Percentiles rank a stretch among this genome's conserved stretches.
Evolutionary conservation across 2,113 vertebrate genomes (phyloP).

Genomic region (Mungos mungo): DNA sequence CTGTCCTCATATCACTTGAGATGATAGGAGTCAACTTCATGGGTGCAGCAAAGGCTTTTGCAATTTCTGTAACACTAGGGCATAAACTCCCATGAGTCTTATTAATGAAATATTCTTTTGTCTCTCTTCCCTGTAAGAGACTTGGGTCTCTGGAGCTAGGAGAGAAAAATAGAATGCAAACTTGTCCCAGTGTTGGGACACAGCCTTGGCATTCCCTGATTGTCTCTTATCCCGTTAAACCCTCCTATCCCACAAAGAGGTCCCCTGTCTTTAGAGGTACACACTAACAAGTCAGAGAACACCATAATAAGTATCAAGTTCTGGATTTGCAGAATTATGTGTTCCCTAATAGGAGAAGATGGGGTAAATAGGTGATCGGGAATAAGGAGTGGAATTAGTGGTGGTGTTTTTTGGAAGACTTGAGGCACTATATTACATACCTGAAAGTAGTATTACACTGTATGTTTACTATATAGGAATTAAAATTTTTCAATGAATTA

Average conservation of each 20-base stretch:
- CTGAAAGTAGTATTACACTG: too few species aligned
- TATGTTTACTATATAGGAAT: too few species aligned
- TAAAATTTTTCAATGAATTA: too few species aligned
- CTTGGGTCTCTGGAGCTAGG: not conserved
- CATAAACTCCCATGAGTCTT: not conserved
- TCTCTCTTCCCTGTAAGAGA: not conserved
- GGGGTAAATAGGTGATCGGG: too few species aligned
- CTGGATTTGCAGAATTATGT: too few species aligned
- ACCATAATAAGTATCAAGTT: too few species aligned
- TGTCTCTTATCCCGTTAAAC: not conserved
- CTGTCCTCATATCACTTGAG: not conserved
- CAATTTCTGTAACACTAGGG: not conserved
- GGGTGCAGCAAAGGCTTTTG: not conserved
- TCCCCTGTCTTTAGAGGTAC: not conserved
- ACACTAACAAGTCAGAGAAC: not conserved
- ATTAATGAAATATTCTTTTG: not conserved
- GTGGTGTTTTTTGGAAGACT: too few species aligned
- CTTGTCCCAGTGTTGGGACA: not conserved
- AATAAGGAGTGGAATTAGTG: too few species aligned
- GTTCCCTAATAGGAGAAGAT: too few species aligned
- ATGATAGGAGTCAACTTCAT: not conserved
- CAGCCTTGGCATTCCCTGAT: not conserved
- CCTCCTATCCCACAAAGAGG: not conserved
- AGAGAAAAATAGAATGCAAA: not conserved
- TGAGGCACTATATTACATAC: too few species aligned